Percentiles rank a stretch among this genome's conserved stretches.
Conservation (phyloP, 2,797 vertebrate genomes). For the Enteromius afrohamiltoni region DNA sequence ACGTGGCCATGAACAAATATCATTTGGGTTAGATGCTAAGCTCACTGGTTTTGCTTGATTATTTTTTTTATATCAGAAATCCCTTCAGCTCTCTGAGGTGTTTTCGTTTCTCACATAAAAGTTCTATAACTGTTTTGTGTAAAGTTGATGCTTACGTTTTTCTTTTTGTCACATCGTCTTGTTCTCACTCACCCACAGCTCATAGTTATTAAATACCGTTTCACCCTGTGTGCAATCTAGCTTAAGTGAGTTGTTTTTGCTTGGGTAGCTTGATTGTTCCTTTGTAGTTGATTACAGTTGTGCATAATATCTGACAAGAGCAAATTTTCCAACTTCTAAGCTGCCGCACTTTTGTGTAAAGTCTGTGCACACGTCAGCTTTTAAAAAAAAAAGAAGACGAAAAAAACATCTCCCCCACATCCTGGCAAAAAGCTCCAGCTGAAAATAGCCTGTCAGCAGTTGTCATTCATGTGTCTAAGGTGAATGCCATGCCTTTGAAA, state of each 20-base stretch:
- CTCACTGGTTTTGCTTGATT: constrained; percentile 10
- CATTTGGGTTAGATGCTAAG: background rate
- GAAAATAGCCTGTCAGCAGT: constrained; percentile 33
- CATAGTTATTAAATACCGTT: constrained; percentile 19
- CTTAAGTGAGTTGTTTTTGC: constrained; percentile 4
- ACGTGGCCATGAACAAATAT: constrained; percentile 28
- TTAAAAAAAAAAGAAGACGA: background rate
- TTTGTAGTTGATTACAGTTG: constrained; percentile 22
- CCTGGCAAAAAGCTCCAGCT: constrained; percentile 17
- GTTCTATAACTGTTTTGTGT: constrained; percentile 1
- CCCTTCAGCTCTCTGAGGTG: constrained; percentile 8
- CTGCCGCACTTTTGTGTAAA: background rate
- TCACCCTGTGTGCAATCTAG: constrained; percentile 5
- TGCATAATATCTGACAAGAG: constrained; percentile 13
- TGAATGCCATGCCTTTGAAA: constrained; percentile 58
- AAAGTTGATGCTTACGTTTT: constrained; percentile 19
- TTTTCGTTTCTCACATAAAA: constrained; percentile 28
- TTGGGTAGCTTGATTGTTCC: constrained; percentile 34
- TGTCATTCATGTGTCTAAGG: constrained; percentile 52
- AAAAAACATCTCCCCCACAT: constrained; percentile 17
- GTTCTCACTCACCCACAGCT: constrained; percentile 26
- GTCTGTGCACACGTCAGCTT: constrained; percentile 13
- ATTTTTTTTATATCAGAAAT: constrained; percentile 15
- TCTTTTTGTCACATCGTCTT: constrained; percentile 32
- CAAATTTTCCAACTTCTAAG: constrained; percentile 6